These are phyloP conservation scores for Brachionus calyciflorus DNA, from an alignment of 1,140 invertebrate genomes.

Conservation along the genomic window DNA sequence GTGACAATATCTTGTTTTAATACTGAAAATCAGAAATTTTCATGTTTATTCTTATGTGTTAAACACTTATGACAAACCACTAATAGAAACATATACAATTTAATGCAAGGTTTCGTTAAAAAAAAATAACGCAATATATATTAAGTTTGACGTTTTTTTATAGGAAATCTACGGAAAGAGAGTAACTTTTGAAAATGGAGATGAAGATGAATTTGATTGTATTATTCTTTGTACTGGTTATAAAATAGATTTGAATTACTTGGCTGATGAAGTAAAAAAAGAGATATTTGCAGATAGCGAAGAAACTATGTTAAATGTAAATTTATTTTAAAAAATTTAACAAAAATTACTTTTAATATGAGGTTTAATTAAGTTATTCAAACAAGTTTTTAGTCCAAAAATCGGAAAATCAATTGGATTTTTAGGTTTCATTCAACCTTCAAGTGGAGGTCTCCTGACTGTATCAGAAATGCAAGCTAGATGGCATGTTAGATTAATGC, in stretches of 20 bases:
- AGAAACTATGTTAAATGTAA: constrained; percentile 53
- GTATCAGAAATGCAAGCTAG: constrained; percentile 58
- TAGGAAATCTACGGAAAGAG: constrained; percentile 54
- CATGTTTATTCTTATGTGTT: too few species aligned
- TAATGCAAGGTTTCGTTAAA: too few species aligned
- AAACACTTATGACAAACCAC: too few species aligned
- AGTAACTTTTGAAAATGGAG: constrained; percentile 55
- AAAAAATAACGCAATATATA: too few species aligned
- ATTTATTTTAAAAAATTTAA: background rate
- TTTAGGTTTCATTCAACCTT: constrained; percentile 58
- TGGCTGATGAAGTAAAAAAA: constrained; percentile 51
- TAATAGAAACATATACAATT: too few species aligned
- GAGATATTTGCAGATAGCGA: constrained; percentile 50
- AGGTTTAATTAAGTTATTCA: constrained; percentile 53
- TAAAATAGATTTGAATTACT: constrained; percentile 56
- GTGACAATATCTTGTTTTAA: too few species aligned
- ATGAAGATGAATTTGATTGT: constrained; percentile 53
- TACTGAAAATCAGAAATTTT: too few species aligned
- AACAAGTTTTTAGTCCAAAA: constrained; percentile 56
- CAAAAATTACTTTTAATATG: background rate
- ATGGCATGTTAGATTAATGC: constrained; percentile 54
- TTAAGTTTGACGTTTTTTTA: too few species aligned
- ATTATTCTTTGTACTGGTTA: constrained; percentile 59
- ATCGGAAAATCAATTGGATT: constrained; percentile 54
- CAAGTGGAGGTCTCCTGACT: constrained; percentile 56